Evolutionary conservation across 2,888 invertebrate genomes (phyloP), one percentile per base, ranked within the genome.

Genomic region (Drosophila infuscata): DNA sequence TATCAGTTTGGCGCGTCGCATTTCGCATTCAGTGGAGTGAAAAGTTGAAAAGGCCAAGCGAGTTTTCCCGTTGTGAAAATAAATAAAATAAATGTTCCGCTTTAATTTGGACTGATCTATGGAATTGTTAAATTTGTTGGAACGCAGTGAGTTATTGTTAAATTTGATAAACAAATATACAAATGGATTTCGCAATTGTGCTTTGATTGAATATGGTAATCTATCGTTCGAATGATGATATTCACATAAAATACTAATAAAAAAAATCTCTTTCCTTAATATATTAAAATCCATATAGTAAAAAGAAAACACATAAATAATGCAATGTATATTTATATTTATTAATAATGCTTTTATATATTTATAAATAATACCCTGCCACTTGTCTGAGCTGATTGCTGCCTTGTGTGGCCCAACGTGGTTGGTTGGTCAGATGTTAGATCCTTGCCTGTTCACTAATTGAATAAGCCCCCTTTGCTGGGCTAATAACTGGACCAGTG

Each of bases 11-110:
- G 38, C 52, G 63, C 51, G 46, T 64, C 53, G 70, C 74, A 79
- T 81, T 83, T 73, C 66, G 74, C 65, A 85, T 72, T 74, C 78
- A 84, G 63, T 70, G 70, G 63, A 85, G 67, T 83, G 81, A 70
- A 80, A 88, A 83, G 70, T 73, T 66, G 64, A 65, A 66, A 78
- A 74, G 83, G 74, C 57, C 70, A 72, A 49, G 36, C 52, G 63
- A 54, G 58, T 53, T 74, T 62, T 48, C 62, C 62, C 20, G 41
- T 20, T 63, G 56, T 36, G 41, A 30, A 72, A 68, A 58, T 38
- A 58, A 33, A 43, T 12, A 29, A 54, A 68, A 65, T 56, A 65
- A 57, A 78, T 68, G 51, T 54, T 36, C 29, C 30, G 29, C 54
- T 62, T 59, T 56, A 62, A 65, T 56, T 62, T 59, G 61, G 61